phyloP scores from a whole-genome alignment of 2,797 vertebrate species.

The Clarias platycephalus region DNA sequence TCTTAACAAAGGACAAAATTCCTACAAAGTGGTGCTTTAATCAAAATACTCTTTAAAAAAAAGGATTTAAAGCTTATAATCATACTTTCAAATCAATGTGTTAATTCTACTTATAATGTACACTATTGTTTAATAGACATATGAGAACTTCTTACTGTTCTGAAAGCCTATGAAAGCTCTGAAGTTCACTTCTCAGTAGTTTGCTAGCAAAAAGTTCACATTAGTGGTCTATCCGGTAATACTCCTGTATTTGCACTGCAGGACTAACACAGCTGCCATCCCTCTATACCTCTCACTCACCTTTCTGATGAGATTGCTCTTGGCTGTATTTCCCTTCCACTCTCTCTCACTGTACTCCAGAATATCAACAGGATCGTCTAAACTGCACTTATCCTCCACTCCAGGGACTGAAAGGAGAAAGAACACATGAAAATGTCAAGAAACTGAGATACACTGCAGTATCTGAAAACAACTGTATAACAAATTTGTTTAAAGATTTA shows the following conservation, averaged over 20 bases:
- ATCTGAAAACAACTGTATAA: neutral
- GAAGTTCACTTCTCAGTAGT: neutral
- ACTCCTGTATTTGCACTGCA: neutral
- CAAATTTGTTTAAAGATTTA: neutral
- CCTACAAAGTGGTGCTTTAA: neutral
- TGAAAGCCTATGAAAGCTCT: neutral
- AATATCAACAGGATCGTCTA: conserved; percentile 84
- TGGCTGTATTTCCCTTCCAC: conserved; percentile 91
- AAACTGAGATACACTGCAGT: neutral
- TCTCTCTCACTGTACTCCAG: conserved; percentile 90
- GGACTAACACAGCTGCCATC: neutral
- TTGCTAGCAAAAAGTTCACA: neutral
- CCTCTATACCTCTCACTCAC: conserved; percentile 61
- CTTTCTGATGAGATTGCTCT: conserved; percentile 89
- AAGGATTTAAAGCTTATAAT: neutral
- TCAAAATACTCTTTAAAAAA: neutral
- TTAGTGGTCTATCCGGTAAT: neutral
- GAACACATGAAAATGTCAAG: conserved; percentile 15
- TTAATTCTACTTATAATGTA: neutral
- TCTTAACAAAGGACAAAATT: neutral
- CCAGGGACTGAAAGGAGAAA: conserved; percentile 57
- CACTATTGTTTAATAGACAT: neutral
- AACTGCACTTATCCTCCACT: conserved; percentile 73
- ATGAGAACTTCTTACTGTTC: neutral
- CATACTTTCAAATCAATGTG: neutral